Percentiles rank a stretch among this genome's conserved stretches.
These are phyloP conservation scores for Pararge aegeria DNA, from an alignment of 1,140 invertebrate genomes.

Conservation along the genomic window DNA sequence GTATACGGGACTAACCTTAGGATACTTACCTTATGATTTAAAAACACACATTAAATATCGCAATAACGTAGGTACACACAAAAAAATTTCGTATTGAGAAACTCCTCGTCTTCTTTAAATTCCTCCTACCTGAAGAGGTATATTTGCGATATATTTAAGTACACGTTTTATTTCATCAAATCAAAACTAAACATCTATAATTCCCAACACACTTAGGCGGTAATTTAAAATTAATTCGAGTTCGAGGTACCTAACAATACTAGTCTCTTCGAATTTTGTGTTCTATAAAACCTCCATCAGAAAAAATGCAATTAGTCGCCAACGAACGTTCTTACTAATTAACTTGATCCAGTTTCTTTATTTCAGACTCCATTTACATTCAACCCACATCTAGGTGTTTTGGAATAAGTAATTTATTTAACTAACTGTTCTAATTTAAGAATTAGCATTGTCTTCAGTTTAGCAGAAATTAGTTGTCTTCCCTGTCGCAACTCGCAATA, in stretches of 20 bases:
- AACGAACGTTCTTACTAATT: constrained; percentile 64
- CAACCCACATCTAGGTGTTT: constrained; percentile 34
- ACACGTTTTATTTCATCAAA: no score
- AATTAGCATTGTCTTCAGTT: neutral
- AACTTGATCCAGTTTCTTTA: constrained; percentile 65
- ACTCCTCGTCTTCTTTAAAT: no score
- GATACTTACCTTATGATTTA: no score
- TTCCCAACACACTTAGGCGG: neutral
- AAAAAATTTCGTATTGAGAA: no score
- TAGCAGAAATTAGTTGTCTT: no score
- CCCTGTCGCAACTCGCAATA: no score
- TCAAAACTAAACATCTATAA: no score
- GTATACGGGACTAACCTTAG: no score
- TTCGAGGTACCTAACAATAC: neutral
- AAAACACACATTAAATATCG: no score
- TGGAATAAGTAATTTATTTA: constrained; percentile 21
- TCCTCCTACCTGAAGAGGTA: no score
- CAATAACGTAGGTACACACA: no score
- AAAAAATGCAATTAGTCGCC: constrained; percentile 65
- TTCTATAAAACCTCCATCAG: constrained; percentile 41
- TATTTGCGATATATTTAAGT: no score
- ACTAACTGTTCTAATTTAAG: constrained; percentile 8
- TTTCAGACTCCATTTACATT: constrained; percentile 49
- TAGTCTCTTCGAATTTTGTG: constrained; percentile 56
- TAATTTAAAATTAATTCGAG: neutral